These are phyloP conservation scores for Micromussa lordhowensis DNA, from an alignment of 92 coral and sea anemone species.

Conservation along the genomic window DNA sequence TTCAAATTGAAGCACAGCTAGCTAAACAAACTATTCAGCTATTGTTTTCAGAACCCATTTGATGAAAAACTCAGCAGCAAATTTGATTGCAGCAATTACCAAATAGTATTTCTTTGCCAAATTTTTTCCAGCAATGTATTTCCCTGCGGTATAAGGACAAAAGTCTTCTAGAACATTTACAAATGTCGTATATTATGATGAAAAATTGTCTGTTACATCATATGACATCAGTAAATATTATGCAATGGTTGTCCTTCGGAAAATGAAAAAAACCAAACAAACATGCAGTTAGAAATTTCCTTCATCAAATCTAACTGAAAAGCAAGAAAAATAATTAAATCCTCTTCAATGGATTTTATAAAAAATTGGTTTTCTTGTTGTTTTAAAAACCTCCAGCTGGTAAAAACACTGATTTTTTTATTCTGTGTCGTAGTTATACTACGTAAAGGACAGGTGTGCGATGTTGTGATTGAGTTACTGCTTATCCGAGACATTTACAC, in stretches of 20 bases:
- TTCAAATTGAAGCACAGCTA: constrained; percentile 17
- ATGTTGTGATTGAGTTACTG: background rate
- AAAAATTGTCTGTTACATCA: constrained; percentile 7
- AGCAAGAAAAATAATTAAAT: background rate
- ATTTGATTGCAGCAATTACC: constrained; percentile 39
- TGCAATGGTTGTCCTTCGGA: background rate
- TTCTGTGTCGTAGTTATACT: background rate
- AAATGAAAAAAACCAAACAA: background rate
- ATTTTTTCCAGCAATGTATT: background rate
- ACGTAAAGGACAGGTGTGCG: background rate
- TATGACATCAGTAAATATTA: background rate
- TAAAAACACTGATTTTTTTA: background rate
- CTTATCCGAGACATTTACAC: background rate
- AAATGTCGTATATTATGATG: background rate
- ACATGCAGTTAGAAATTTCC: background rate
- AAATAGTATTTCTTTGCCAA: background rate
- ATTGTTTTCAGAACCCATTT: constrained; percentile 19
- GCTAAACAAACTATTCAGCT: constrained; percentile 4
- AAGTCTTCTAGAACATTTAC: background rate
- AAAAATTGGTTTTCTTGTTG: background rate
- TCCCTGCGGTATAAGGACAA: constrained; percentile 1
- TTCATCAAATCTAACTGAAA: background rate
- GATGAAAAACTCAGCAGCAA: constrained; percentile 10
- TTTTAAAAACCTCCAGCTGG: constrained; percentile 14
- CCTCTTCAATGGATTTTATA: background rate